Evolutionary conservation across 1,140 invertebrate genomes (phyloP).

Genomic region (Psilanteris sp.): DNA sequence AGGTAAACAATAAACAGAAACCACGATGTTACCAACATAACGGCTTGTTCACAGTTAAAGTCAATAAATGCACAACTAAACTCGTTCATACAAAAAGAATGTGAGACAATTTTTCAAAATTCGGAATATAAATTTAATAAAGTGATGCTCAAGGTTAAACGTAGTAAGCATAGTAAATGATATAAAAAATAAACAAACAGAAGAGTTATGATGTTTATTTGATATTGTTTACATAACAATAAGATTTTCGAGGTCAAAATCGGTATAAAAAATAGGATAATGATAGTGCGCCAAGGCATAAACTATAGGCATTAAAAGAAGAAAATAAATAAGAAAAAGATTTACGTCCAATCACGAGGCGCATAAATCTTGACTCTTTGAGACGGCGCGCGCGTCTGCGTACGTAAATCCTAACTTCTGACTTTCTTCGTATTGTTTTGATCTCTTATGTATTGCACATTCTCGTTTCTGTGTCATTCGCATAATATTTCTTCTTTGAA

Average conservation of each 20-base stretch:
- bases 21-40: too few species aligned
- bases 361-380: conserved; percentile 32
- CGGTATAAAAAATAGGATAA: conserved; percentile 32
- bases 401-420: conserved; percentile 28
- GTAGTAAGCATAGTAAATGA: too few species aligned
- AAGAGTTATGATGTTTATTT: conserved; percentile 8
- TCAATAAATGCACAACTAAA: too few species aligned
- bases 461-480: conserved; percentile 49
- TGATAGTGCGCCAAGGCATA: conserved; percentile 24
- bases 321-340: conserved; percentile 22
- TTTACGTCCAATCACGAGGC: conserved; percentile 22
- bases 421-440: conserved; percentile 46
- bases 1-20: too few species aligned
- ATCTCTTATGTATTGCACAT: conserved; percentile 46
- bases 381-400: conserved; percentile 4
- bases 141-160: too few species aligned
- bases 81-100: too few species aligned
- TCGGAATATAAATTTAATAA: too few species aligned
- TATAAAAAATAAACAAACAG: conserved; percentile 2
- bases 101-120: too few species aligned
- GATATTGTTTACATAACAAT: conserved; percentile 6
- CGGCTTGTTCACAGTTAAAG: too few species aligned
- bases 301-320: conserved; percentile 15
- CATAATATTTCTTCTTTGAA: conserved; percentile 45
- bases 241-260: conserved; percentile 12